Conservation (phyloP, 2,888 invertebrate genomes). For the Ichneumoninae sp. region DNA sequence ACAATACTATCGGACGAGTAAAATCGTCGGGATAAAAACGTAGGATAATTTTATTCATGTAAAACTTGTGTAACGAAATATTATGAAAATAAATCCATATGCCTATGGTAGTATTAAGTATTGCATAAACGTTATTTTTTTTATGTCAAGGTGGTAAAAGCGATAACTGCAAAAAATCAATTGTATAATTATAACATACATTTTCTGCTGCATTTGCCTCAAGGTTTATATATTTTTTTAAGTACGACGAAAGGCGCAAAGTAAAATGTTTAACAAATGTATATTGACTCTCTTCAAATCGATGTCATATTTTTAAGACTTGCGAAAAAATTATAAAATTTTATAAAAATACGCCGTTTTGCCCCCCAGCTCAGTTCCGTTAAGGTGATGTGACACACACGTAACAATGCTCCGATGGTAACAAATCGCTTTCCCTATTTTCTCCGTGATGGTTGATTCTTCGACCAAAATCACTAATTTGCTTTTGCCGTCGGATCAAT, state of each 20-base stretch:
- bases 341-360: too few relatives aligned
- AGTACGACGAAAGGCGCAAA: background rate
- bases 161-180: background rate
- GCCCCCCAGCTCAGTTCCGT: background rate
- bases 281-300: background rate
- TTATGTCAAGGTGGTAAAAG: background rate
- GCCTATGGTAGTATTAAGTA: slow-evolving; percentile 15
- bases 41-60: slow-evolving; percentile 60
- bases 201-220: background rate
- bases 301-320: background rate
- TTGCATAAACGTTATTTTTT: background rate
- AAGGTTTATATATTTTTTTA: background rate
- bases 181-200: background rate
- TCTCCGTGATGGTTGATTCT: too few relatives aligned
- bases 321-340: too few relatives aligned
- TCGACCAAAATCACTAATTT: too few relatives aligned
- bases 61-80: slow-evolving; percentile 59
- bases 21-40: slow-evolving; percentile 42
- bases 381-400: too few relatives aligned
- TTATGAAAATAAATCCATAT: slow-evolving; percentile 37
- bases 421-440: too few relatives aligned
- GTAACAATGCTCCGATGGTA: too few relatives aligned
- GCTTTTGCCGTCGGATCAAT: too few relatives aligned
- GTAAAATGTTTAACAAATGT: background rate
- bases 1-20: background rate